Base-by-base conservation (phyloP, 2,797 vertebrate genomes). In the Adelosebastes latens region DNA sequence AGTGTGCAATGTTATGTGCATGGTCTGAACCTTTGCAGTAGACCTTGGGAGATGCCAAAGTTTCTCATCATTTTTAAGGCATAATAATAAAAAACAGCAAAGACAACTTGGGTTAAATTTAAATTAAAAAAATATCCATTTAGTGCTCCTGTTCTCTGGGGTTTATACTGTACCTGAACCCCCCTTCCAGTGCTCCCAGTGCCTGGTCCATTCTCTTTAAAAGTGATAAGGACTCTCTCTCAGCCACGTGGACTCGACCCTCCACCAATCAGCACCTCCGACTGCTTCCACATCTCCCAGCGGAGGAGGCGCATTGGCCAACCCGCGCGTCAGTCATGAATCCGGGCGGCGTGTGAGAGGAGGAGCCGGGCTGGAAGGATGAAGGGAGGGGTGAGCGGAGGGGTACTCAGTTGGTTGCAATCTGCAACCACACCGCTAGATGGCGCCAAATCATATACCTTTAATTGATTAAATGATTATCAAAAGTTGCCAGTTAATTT, bases 251-350 rank as follows among this genome's bases (percentile, higher is more conserved):
- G 53, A 52, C 36, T 14, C 25, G 18, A 11, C n/a, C 14, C n/a
- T 76, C 83, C 77, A 27, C 85, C 92, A 70, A 90, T 89, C 82
- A 69, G 39, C 9, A 8, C 59, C 60, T 60, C 39, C 1, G n/a
- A 24, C 52, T 49, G 39, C 14, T 5, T 42, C 74, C 42, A 62
- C 22, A n/a, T 83, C 62, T 71, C 56, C 16, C 46, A 3, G 32
- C 14, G 9, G n/a, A 10, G 3, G n/a, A 46, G 4, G 81, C 79
- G 20, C 63, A 95, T 95, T 95, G 94, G 94, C 29, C 46, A 32
- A 22, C 0, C 2, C 2, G 42, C 27, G 32, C 72, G 85, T 94
- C 94, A 86, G 12, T 95, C 93, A 87, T 1, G 49, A 7, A 59
- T 39, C 24, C 4, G 71, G 75, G 67, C 79, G 49, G 66, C 12